Conservation (phyloP, 2,888 invertebrate genomes). For the Steinernema hermaphroditum region DNA sequence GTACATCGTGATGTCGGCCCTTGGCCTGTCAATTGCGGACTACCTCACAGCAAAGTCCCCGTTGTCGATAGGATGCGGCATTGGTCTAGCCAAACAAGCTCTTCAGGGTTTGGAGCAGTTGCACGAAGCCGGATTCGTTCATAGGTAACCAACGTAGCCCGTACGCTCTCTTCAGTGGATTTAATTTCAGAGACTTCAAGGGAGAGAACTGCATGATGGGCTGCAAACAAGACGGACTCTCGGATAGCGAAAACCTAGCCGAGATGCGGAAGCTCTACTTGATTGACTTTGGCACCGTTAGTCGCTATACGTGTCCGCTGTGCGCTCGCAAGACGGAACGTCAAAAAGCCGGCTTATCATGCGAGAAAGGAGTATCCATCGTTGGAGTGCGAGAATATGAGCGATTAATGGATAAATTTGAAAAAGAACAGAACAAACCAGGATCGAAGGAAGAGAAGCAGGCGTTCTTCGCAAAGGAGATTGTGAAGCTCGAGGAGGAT, state of each 20-base stretch:
- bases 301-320: neutral
- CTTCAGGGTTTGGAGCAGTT: neutral
- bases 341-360: neutral
- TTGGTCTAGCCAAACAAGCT: neutral
- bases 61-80: neutral
- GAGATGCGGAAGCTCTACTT: neutral
- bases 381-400: neutral
- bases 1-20: neutral
- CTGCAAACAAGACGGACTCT: neutral
- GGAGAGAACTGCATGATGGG: conserved; percentile 8
- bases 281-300: neutral
- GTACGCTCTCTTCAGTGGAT: neutral
- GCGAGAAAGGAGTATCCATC: neutral
- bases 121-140: conserved; percentile 1
- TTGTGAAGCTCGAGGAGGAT: conserved; percentile 8
- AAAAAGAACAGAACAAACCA: neutral
- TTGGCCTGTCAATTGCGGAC: neutral
- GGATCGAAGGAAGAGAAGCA: neutral
- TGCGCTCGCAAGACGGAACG: neutral
- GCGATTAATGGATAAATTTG: neutral
- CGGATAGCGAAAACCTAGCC: neutral
- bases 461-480: neutral
- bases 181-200: neutral
- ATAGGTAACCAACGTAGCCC: neutral
- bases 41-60: neutral